Evolutionary conservation across 2,113 vertebrate genomes (phyloP), one percentile per base, ranked within the genome.

Genomic region (Prinia subflava): DNA sequence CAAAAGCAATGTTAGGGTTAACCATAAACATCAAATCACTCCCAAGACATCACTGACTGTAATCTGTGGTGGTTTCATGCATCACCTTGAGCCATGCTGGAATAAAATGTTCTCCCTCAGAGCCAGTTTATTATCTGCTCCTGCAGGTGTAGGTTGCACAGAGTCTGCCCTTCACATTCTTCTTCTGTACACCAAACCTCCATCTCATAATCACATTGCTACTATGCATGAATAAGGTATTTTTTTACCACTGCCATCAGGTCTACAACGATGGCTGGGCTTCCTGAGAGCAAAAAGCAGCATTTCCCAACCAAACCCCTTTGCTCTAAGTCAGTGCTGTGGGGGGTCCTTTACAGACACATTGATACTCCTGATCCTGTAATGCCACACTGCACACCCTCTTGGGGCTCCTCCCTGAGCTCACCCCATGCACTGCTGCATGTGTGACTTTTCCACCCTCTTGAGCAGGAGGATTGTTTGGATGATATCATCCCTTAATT

Each of bases 21-120:
- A 81, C 86, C 74, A 92, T 95, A 92, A 94, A 94, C 94, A 95
- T 95, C 81, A 82, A 95, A 96, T 96, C 60, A 90, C 85, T 95
- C 96, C 82, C 76, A 93, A 83, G 82, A 84, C 50, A 76, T 87
- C 37, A 22, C 33, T 81, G 93, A 89, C 57, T 80, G 41, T 91
- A 90, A 88, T 86, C 68, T 94, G 50, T 12, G 92, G 83, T 92
- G 69, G 56, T 87, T 96, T 90, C 91, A 93, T 91, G 71, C n/a
- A 89, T 76, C 87, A 73, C 46, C 53, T 44, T 81, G 94, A 93
- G 63, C 56, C 41, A n/a, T 55, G n/a, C n/a, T 79, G 37, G 15
- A 64, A 75, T 69, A 59, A 85, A 93, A 69, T 37, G 6, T 52
- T 76, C 56, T 92, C 76, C 81, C 53, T 86, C 28, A 74, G 67